Evolutionary conservation across 64 coral and sea anemone genomes (phyloP), one percentile per base, ranked within the genome.

Genomic region (Montipora capricornis): DNA sequence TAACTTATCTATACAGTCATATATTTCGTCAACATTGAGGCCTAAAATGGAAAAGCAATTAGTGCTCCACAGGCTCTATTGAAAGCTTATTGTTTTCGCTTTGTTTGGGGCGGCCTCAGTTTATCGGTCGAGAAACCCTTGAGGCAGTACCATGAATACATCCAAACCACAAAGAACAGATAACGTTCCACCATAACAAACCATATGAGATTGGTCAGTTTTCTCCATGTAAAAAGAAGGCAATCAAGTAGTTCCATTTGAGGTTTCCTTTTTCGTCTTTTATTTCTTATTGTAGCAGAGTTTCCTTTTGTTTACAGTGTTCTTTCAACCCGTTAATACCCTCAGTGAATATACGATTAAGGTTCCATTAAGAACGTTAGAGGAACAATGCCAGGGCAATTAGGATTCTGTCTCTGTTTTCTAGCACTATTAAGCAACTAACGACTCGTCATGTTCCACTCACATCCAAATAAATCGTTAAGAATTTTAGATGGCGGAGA

Each of bases 31-130:
- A 86, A 86, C 82, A 86, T 71, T 71, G 61, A 86, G 50, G 66
- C 45, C 67, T 71, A 86, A 86, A 86, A 86, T 86, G 82, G 82
- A 86, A 86, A 71, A 86, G 64, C 82, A 86, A 86, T 86, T 86
- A 86, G 47, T 29, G 12, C 82, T 50, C 82, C 47, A 64, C 82
- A 86, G 82, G 82, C 82, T 86, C 71, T 86, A 86, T 86, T 86
- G 61, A 66, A 46, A 86, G 67, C 82, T 68, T 47, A 70, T 86
- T 86, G 82, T 86, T 67, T 64, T 20, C 46, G 45, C 26, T n/a
- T 29, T 86, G 70, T 62, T 86, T 49, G 49, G 8, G 45, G 49
- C 9, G 80, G 62, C 45, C 47, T 50, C 51, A n/a, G 66, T 86
- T 86, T 86, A 71, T 44, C 46, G 67, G 8, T 86, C 20, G 48